Evolutionary conservation across 2,888 invertebrate genomes (phyloP), one percentile per base, ranked within the genome.

Genomic region (Agriotes lineatus): DNA sequence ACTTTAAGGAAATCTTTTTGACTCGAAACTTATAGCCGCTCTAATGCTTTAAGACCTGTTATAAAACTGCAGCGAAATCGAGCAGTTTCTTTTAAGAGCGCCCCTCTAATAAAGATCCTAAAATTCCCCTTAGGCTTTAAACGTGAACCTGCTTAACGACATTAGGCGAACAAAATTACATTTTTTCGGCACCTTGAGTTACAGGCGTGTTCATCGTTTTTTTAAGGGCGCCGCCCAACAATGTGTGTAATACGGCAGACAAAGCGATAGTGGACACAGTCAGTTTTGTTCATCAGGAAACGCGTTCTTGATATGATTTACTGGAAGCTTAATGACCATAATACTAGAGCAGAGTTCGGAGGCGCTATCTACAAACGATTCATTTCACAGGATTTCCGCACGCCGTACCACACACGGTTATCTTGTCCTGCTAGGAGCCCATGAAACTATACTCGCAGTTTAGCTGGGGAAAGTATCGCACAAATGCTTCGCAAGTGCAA

Each of bases 261-360:
- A 61, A 50, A 48, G 50, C 54, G 22, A 18, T 58, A 12, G 44
- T 48, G 50, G 61, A 39, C 39, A 56, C 25, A 54, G 63, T 56
- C 50, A 54, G 54, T 63, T 63, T 63, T 56, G 54, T 63, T 54
- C 63, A 63, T 54, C 63, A 63, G 56, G 54, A 63, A 63, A 56
- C 52, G 33, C 30, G 54, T 45, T 56, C 63, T 63, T 64, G 57
- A 48, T 64, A 64, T 64, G 64, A 64, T 58, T 58, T 64, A 64
- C 39, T 57, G 58, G 45, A 58, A 64, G 56, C 56, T 64, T 64
- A 64, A 64, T 64, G 64, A 64, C 64, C 58, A 58, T 64, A 64
- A 64, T 58, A 39, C 48, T 57, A 48, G 35, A 63, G 44, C 63
- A 54, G 54, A 56, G 63, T 63, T 63, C 44, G 52, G 44, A 42